Percentiles rank a stretch among this genome's conserved stretches.
These are phyloP conservation scores for Microtus californicus DNA, from an alignment of 2,797 vertebrate genomes.

Conservation along the genomic window DNA sequence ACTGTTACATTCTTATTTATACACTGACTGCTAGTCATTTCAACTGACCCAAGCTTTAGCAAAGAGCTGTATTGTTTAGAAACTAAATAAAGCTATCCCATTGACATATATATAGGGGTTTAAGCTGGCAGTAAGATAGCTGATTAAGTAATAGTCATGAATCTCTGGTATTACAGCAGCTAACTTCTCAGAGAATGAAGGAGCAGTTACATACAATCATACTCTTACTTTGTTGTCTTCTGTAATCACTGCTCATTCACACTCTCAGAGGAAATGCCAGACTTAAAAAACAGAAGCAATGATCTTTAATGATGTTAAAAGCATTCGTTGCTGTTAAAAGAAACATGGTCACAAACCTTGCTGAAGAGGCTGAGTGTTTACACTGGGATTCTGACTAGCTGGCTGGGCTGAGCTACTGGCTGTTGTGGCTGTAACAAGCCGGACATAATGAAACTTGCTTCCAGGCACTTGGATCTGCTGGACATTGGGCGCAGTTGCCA, in stretches of 20 bases:
- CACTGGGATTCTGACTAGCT: constrained; percentile 91
- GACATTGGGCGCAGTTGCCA: constrained; percentile 95
- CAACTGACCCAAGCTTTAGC: constrained; percentile 18
- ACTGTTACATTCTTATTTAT: not conserved
- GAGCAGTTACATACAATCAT: not conserved
- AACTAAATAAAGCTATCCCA: constrained; percentile 3
- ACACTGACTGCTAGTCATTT: constrained; percentile 42
- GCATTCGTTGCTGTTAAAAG: constrained; percentile 6
- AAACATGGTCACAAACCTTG: constrained; percentile 90
- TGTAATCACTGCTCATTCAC: not conserved
- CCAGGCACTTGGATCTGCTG: constrained; percentile 99
- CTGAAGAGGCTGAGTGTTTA: constrained; percentile 93
- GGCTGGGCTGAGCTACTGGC: constrained; percentile 87
- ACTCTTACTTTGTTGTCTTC: not conserved
- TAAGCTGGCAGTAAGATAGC: constrained; percentile 36
- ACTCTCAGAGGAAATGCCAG: not conserved
- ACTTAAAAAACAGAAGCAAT: constrained; percentile 43
- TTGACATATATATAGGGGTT: not conserved
- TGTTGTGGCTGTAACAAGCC: constrained; percentile 96
- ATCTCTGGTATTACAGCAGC: not conserved
- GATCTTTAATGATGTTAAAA: constrained; percentile 38
- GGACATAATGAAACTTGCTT: constrained; percentile 98
- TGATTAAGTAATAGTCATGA: not conserved
- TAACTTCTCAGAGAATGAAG: not conserved
- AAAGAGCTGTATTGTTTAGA: not conserved